Base-by-base conservation (phyloP, 2,797 vertebrate species). In the Momotus momota region DNA sequence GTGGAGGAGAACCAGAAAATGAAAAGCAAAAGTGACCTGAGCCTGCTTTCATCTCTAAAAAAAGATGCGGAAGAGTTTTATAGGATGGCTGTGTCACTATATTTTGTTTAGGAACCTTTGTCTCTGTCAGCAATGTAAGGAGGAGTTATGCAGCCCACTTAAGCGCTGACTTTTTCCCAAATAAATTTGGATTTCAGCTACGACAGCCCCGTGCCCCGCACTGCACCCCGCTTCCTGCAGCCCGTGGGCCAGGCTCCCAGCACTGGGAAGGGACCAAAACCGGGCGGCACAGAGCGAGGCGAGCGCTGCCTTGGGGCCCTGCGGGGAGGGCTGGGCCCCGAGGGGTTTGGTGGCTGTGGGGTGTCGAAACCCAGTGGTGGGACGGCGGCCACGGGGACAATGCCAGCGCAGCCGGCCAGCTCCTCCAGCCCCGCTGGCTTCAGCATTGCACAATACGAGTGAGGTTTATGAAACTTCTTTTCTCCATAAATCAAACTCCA, bases 261-360 rank as follows among this genome's bases (percentile, higher is more conserved):
- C 11, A 9, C 58, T 0, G 1, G 23, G 51, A 9, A 26, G 45
- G 49, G 52, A 49, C n/a, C 33, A 1, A 2, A 35, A 19, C 1
- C 2, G 0, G 4, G 25, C 26, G 31, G 35, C 4, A 0, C 20
- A 2, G 55, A 2, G 70, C 22, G 25, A 12, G 10, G 3, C 13
- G 1, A 4, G 70, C 1, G 0, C 48, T 12, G 74, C 21, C 19
- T 2, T 0, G 7, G 21, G 6, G 49, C 64, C 57, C 72, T 7
- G 23, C 0, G 0, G 31, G 43, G 22, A 0, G 16, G 22, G 45
- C 62, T 9, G 2, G 0, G 69, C 58, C 81, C 61, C 5, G 0
- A 6, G 0, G 20, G 16, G 4, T 4, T 31, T 52, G 6, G 3
- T 5, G 35, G 48, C 43, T 20, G 20, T 14, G 27, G 41, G 26